Conservation (phyloP, 2,113 vertebrate genomes). For the Scomber japonicus region DNA sequence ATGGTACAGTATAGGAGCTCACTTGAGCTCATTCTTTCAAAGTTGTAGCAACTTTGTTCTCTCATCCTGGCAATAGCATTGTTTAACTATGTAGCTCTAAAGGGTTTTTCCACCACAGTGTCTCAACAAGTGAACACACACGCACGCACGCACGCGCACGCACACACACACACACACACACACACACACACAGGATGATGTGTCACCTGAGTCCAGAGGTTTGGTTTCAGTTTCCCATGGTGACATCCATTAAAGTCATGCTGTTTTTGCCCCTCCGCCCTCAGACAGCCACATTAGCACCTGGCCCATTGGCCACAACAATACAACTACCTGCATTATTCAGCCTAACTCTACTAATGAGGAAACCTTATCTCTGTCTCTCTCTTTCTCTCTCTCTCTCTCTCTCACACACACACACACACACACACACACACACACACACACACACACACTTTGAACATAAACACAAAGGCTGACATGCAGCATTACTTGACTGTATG, state of each 20-base stretch:
- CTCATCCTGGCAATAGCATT: not conserved
- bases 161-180: slow-evolving; percentile 35
- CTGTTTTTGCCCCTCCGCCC: slow-evolving; percentile 64
- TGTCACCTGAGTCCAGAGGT: slow-evolving; percentile 71
- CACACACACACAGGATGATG: slow-evolving; percentile 38
- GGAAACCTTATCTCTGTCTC: slow-evolving; percentile 68
- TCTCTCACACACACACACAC: slow-evolving; percentile 9
- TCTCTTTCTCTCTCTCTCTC: too few species aligned
- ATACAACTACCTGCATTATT: slow-evolving; percentile 81
- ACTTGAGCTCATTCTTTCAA: not conserved
- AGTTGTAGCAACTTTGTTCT: not conserved
- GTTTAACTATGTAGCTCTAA: too few species aligned
- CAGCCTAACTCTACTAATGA: slow-evolving; percentile 76
- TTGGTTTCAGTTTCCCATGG: slow-evolving; percentile 78
- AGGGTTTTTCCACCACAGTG: not conserved
- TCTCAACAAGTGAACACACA: slow-evolving; percentile 16
- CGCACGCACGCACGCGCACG: slow-evolving; percentile 11
- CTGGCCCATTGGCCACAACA: slow-evolving; percentile 79
- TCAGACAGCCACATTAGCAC: slow-evolving; percentile 81
- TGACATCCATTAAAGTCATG: slow-evolving; percentile 85
- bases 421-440: slow-evolving; percentile 30
- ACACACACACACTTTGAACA: not conserved
- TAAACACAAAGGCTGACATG: slow-evolving; percentile 15
- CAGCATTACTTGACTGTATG: slow-evolving; percentile 5
- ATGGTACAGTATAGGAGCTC: slow-evolving; percentile 1